Evolutionary conservation across 2,113 vertebrate species (phyloP).

Genomic region (Albula goreensis): DNA sequence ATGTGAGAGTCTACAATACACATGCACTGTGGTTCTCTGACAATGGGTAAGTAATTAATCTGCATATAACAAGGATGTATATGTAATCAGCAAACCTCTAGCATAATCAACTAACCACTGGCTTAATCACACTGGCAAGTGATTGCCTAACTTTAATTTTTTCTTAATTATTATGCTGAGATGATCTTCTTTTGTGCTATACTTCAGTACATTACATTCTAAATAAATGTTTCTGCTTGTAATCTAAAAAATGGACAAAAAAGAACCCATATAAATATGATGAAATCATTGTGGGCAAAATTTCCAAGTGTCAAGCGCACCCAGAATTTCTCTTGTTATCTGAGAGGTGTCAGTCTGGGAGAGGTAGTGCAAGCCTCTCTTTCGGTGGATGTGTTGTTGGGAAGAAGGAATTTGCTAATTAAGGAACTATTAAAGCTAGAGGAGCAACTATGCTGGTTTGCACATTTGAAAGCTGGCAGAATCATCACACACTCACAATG

Average conservation of each 20-base stretch:
- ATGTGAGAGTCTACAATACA: neutral
- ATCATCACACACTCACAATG: constrained; percentile 64
- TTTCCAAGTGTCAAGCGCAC: neutral
- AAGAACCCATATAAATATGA: neutral
- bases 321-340: neutral
- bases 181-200: neutral
- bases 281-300: neutral
- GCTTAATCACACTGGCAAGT: neutral
- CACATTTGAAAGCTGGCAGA: constrained; percentile 53
- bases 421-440: constrained; percentile 62
- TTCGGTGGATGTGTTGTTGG: constrained; percentile 48
- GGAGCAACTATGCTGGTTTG: constrained; percentile 59
- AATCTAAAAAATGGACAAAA: neutral
- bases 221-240: neutral
- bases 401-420: constrained; percentile 68
- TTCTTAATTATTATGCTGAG: neutral
- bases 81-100: neutral
- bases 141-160: neutral
- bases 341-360: neutral
- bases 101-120: neutral
- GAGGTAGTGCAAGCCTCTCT: constrained; percentile 32
- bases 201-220: no score
- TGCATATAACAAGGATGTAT: neutral
- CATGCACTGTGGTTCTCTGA: neutral
- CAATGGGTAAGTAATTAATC: no score